Evolutionary conservation across 2,797 vertebrate genomes (phyloP), one percentile per base, ranked within the genome.

Genomic region (Mustela erminea): DNA sequence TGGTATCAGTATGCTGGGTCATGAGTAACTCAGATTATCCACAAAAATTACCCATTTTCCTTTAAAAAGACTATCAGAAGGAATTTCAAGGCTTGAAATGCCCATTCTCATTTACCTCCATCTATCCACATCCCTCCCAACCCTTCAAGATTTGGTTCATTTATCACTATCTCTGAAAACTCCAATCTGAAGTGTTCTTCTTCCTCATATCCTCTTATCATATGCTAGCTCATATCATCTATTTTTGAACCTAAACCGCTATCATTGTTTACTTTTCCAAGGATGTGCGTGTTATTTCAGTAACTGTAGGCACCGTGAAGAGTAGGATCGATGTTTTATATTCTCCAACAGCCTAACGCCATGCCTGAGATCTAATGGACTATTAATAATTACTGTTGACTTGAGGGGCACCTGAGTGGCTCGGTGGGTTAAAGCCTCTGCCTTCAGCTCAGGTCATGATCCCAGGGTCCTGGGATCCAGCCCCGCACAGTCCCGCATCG

Each of bases 1-100:
- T 91, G 87, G 2, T 86, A 86, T 96, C 82, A 96, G 88, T 98
- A 89, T 96, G 90, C 95, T 93, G 25, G 66, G 43, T 96, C 90
- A 94, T 89, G 83, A 5, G 10, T 74, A 96, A 95, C 66, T 78
- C 25, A 27, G 87, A 88, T 83, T 74, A 96, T 91, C 43, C n/a
- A 41, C 58, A 58, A 94, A 95, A 83, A 95, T 95, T 95, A 95
- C 38, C 91, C 85, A 91, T n/a, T 56, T 94, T 96, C 46, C 70
- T 96, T 93, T 88, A 88, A 96, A 96, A 85, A 80, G 35, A 85
- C 10, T 87, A 87, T 78, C 21, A 62, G 49, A 94, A 70, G 25
- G 32, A 96, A 94, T 93, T 87, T 92, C 75, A 83, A 97, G 56
- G 38, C 41, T 89, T 87, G 27, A 64, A 84, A 80, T 95, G 62